phyloP scores from a whole-genome alignment of 2,113 vertebrate species.

The Oriolus oriolus region DNA sequence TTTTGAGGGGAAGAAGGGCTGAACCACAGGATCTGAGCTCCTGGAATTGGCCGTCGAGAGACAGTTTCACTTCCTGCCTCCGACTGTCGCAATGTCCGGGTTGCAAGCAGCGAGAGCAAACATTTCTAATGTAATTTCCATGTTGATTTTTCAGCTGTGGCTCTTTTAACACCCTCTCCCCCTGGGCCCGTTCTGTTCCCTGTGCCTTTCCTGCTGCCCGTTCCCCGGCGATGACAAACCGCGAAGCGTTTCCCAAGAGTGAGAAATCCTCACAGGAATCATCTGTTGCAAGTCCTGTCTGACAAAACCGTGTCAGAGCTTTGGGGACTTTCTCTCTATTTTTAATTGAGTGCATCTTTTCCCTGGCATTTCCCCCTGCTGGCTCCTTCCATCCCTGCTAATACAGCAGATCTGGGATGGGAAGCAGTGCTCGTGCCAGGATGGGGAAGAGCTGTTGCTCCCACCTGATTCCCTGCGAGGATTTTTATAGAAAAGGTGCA shows the following conservation, averaged over 20 bases:
- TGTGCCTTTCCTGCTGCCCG: background rate
- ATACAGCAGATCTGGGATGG: background rate
- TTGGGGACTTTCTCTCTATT: constrained; percentile 45
- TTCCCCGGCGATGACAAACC: background rate
- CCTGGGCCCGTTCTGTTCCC: background rate
- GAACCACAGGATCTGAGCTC: background rate
- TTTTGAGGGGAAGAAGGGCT: background rate
- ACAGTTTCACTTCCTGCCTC: background rate
- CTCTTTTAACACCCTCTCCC: background rate
- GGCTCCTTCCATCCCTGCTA: background rate
- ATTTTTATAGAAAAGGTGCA: background rate
- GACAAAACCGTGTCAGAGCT: constrained; percentile 47
- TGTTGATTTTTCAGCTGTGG: background rate
- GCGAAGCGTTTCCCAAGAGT: constrained; percentile 14
- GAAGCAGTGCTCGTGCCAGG: background rate
- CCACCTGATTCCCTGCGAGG: background rate
- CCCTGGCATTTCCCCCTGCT: background rate
- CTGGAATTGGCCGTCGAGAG: background rate
- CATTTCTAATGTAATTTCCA: background rate
- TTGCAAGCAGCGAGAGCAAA: background rate
- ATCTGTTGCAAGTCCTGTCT: constrained; percentile 46
- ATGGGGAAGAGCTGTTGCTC: background rate
- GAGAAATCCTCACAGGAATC: constrained; percentile 43
- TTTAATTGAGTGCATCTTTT: constrained; percentile 38
- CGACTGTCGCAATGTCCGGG: background rate